Conservation (phyloP, 2,797 vertebrate genomes). For the Hemibagrus guttatus region DNA sequence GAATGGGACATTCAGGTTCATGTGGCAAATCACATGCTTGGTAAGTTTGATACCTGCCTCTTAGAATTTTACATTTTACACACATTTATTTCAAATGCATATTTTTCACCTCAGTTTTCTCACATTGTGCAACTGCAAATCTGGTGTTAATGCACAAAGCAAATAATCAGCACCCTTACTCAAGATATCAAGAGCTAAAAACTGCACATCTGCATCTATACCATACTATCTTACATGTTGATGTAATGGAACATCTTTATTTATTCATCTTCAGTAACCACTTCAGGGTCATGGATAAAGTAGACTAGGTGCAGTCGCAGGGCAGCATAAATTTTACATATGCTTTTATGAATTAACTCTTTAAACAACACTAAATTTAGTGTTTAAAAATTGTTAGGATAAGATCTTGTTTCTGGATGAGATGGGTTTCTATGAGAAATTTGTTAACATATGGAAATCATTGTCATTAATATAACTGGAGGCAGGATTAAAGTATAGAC, state of each 20-base stretch:
- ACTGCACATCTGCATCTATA: not conserved
- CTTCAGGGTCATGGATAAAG: not conserved
- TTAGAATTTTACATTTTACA: not conserved
- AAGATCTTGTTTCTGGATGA: not conserved
- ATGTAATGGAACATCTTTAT: not conserved
- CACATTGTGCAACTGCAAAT: not conserved
- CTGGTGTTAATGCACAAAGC: not conserved
- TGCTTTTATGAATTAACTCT: not conserved
- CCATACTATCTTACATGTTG: not conserved
- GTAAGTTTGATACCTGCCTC: slow-evolving; percentile 75
- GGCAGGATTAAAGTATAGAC: not conserved
- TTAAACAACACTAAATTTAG: not conserved
- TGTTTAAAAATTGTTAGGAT: not conserved
- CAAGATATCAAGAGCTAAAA: not conserved
- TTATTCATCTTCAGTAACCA: not conserved
- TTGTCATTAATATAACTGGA: not conserved
- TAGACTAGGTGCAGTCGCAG: not conserved
- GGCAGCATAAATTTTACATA: not conserved
- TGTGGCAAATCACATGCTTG: slow-evolving; percentile 99
- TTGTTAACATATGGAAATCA: not conserved
- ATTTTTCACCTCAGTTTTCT: slow-evolving; percentile 30
- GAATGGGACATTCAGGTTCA: slow-evolving; percentile 99
- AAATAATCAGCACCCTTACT: not conserved
- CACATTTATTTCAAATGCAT: slow-evolving; percentile 20
- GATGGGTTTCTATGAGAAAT: not conserved